phyloP scores from a whole-genome alignment of 2,888 invertebrate genomes.

The Microctonus hyperodae region DNA sequence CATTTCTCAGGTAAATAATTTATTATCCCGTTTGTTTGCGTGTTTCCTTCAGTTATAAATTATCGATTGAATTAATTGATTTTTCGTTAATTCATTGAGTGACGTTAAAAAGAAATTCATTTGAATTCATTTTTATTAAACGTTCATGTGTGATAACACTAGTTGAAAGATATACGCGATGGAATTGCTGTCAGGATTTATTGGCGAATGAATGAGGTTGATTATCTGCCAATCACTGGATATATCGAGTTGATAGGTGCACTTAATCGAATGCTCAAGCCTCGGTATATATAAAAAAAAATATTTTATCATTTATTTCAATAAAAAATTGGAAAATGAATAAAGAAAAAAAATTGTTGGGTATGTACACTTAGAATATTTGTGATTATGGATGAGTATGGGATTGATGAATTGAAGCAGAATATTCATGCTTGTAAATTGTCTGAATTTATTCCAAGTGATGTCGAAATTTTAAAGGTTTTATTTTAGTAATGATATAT shows the following conservation, averaged over 20 bases:
- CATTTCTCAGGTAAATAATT: conserved; percentile 38
- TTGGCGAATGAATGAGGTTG: conserved; percentile 41
- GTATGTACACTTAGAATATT: too few species aligned
- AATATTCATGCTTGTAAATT: background rate
- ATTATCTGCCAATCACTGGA: conserved; percentile 43
- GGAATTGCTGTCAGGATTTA: conserved; percentile 45
- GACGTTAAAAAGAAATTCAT: background rate
- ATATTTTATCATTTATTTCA: background rate
- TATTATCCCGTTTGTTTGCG: background rate
- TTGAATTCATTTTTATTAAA: background rate
- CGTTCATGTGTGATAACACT: background rate
- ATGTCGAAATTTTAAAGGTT: conserved; percentile 1
- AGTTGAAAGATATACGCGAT: conserved; percentile 32
- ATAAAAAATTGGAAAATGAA: too few species aligned
- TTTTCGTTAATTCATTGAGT: background rate
- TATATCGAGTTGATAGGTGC: conserved; percentile 45
- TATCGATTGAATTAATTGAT: background rate
- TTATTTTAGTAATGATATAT: too few species aligned
- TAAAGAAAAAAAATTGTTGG: too few species aligned
- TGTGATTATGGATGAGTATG: background rate
- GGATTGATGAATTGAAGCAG: background rate
- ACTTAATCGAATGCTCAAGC: conserved; percentile 42
- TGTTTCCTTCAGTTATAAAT: background rate
- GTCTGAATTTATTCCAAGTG: background rate
- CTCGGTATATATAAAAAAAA: conserved; percentile 36